These are phyloP conservation scores for Anoplopoma fimbria DNA, from an alignment of 2,113 vertebrate genomes.

Conservation along the genomic window DNA sequence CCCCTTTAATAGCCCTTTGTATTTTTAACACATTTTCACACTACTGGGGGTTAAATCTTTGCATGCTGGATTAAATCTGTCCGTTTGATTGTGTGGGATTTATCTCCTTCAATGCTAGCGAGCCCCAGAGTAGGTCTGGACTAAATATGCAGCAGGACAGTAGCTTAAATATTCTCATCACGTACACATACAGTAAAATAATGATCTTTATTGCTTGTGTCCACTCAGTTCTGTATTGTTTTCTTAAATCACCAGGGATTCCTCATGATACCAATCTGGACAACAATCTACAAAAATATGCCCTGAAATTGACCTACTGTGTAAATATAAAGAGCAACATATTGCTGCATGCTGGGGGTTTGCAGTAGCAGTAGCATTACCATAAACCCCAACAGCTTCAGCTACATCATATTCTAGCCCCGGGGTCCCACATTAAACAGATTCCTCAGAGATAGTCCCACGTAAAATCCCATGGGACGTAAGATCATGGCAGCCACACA, in stretches of 20 bases:
- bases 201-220: not conserved
- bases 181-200: conserved; percentile 10
- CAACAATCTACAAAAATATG: not conserved
- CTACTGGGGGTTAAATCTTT: conserved; percentile 60
- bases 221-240: conserved; percentile 5
- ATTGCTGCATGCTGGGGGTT: conserved; percentile 7
- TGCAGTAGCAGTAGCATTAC: conserved; percentile 30
- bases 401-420: conserved; percentile 32
- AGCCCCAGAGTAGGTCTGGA: conserved; percentile 36
- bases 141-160: conserved; percentile 32
- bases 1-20: conserved; percentile 1
- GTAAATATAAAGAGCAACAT: conserved; percentile 30
- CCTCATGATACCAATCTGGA: not conserved
- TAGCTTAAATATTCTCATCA: conserved; percentile 43
- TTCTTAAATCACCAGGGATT: not conserved
- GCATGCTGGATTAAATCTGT: conserved; percentile 65
- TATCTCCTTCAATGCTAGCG: conserved; percentile 42
- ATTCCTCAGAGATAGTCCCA: conserved; percentile 62
- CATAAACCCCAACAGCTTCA: conserved; percentile 48
- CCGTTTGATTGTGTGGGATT: conserved; percentile 44
- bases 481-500: conserved; percentile 47
- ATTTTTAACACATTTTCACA: conserved; percentile 57
- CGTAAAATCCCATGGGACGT: conserved; percentile 61
- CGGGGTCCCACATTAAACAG: conserved; percentile 65
- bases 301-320: conserved; percentile 7